Evolutionary conservation across 2,797 vertebrate species (phyloP), one percentile per base, ranked within the genome.

Genomic region (Cyprinodon diabolis): DNA sequence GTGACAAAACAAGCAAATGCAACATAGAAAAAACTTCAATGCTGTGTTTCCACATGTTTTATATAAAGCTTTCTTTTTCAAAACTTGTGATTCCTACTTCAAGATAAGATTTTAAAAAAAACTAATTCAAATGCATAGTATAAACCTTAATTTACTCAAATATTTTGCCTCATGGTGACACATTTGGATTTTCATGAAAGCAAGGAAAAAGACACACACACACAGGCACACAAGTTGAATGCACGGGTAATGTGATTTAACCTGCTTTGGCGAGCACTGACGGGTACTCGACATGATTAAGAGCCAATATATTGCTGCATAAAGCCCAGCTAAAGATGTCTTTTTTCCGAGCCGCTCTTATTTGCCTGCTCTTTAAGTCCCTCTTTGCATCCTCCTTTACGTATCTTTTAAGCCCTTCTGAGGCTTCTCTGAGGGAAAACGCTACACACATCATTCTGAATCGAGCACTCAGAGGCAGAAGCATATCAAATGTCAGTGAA

Each of bases 171-270:
- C 56, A 69, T 73, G 75, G 80, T 89, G 35, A 83, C 86, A 86
- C 75, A 81, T 37, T 40, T 65, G n/a, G 74, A 12, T 40, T 75
- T 55, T 49, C 55, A 68, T 43, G 58, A 71, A 80, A 73, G 75
- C 57, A 37, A 63, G 19, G 48, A 35, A 66, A 62, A 56, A 68
- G 58, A 72, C 83, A 87, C 83, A 43, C 51, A 66, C 40, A 74
- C 82, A 87, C 80, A 55, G 37, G 45, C 23, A 83, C 68, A 83
- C 84, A 77, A 58, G 51, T 84, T 90, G 76, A 87, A 87, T 87
- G 86, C 78, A 79, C 69, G 75, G 88, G 93, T 95, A 95, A 95
- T 94, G 91, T 94, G 94, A 95, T 95, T 95, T 94, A 91, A 91
- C 92, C 90, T 91, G 94, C 93, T 95, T 94, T 91, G 81, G 87